Percentiles rank a stretch among this genome's conserved stretches.
Evolutionary conservation across 2,797 vertebrate species (phyloP).

Genomic region (Lutjanus campechanus): DNA sequence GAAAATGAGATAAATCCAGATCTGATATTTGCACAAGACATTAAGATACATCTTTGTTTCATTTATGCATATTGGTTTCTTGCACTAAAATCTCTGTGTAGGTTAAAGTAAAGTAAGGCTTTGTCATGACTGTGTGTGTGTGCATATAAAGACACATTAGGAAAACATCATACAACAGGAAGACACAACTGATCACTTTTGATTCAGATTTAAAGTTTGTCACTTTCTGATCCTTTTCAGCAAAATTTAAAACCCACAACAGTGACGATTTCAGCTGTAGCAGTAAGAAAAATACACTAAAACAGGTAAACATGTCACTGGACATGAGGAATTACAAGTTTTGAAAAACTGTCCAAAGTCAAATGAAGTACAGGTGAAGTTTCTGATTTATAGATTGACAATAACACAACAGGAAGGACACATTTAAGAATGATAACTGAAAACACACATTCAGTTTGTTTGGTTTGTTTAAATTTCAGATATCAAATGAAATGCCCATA

Average conservation of each 20-base stretch:
- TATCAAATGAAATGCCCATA: background rate
- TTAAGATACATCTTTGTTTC: background rate
- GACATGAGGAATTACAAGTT: background rate
- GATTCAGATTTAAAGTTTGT: background rate
- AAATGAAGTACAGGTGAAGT: too few relatives aligned
- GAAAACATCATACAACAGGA: background rate
- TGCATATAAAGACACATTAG: slow-evolving; percentile 23
- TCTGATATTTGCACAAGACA: background rate
- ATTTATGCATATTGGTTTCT: slow-evolving; percentile 5
- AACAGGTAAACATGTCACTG: background rate
- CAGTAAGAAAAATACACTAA: background rate
- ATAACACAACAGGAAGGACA: background rate
- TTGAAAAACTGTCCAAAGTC: background rate
- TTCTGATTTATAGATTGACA: background rate
- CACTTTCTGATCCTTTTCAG: background rate
- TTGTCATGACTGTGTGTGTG: background rate
- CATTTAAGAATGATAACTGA: background rate
- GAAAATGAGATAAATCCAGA: background rate
- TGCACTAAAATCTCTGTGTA: slow-evolving; percentile 33
- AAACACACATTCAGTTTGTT: background rate
- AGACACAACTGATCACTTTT: background rate
- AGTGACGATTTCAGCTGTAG: background rate
- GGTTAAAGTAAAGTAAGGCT: slow-evolving; percentile 44
- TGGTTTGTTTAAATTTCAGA: background rate
- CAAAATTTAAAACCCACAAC: background rate